These are phyloP conservation scores for Pterocles orientalis DNA, from an alignment of 2,113 vertebrate species.

Conservation along the genomic window DNA sequence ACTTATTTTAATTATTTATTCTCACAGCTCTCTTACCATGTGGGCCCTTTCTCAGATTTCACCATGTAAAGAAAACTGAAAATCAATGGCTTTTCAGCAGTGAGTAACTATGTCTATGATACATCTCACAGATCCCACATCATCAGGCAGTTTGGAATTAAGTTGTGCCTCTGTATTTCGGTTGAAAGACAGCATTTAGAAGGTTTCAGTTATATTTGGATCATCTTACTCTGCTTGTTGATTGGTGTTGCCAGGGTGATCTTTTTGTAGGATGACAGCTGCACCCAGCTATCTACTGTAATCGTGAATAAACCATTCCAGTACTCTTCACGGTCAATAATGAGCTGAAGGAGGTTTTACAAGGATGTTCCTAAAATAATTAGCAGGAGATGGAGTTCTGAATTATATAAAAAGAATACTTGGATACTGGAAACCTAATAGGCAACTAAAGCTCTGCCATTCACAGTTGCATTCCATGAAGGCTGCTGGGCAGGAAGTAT, in stretches of 20 bases:
- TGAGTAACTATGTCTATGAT: neutral
- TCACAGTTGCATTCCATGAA: neutral
- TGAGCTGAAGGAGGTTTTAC: constrained; percentile 25
- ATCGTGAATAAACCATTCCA: constrained; percentile 29
- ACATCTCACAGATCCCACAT: neutral
- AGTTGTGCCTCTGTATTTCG: neutral
- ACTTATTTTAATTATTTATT: constrained; percentile 10
- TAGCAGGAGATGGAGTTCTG: constrained; percentile 11
- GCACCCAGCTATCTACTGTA: constrained; percentile 25
- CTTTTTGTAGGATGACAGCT: constrained; percentile 64
- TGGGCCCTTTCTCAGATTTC: neutral
- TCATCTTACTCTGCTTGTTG: constrained; percentile 63
- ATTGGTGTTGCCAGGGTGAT: constrained; percentile 30
- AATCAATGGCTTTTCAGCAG: neutral
- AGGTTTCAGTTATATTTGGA: constrained; percentile 40
- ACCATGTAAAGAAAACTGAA: neutral
- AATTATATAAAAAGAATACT: constrained; percentile 31
- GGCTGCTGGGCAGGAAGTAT: neutral
- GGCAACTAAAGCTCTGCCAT: neutral
- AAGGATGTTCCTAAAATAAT: constrained; percentile 57
- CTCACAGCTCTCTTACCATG: neutral
- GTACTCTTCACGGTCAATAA: constrained; percentile 14
- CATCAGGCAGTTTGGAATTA: neutral
- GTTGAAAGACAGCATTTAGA: constrained; percentile 23
- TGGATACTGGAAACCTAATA: constrained; percentile 28